Base-by-base conservation (phyloP, 1,140 invertebrate genomes). In the Homalodisca vitripennis region DNA sequence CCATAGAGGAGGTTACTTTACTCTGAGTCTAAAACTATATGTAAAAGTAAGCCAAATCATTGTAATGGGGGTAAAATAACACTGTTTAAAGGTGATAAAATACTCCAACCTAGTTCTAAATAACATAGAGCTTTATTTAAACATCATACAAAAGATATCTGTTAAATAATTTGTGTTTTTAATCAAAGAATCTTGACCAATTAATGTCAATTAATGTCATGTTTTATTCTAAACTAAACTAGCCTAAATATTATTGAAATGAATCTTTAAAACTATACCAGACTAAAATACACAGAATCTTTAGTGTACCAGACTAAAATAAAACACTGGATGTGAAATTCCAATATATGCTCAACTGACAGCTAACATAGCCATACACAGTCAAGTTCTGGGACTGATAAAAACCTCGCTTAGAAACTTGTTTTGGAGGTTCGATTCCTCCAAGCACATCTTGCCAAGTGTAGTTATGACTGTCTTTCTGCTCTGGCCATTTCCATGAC, bases 41-140 rank as follows among this genome's bases (percentile, higher is more conserved):
- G 6, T 10, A 41, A 41, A 41, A 41, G 6, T 10, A 6, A 41
- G 6, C 6, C 6, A 17, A 41, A 41, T 41, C 34, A 41, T 10
- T 41, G 34, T n/a, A n/a, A 41, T 10, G 6, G 34, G 34, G 17
- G 34, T 41, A 17, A 10, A 41, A 17, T 41, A 41, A 41, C 34
- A 6, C 34, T 17, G 17, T 41, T 6, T 41, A 10, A 41, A 41
- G 34, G 34, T 41, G 17, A 41, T 41, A 41, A 41, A 41, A 41
- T 41, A 41, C 34, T 41, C 34, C 6, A 41, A 41, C 17, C 6
- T 17, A 41, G 34, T 41, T 41, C 17, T 10, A 41, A 41, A 41
- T 41, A 41, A 41, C 34, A 22, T 62, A 62, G 17, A 62, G 24
- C n/a, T 62, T 62, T 29, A 62, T 62, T 62, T 62, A 20, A 62